Base-by-base conservation (phyloP, 2,113 vertebrate species). In the Bujurquina vittata region DNA sequence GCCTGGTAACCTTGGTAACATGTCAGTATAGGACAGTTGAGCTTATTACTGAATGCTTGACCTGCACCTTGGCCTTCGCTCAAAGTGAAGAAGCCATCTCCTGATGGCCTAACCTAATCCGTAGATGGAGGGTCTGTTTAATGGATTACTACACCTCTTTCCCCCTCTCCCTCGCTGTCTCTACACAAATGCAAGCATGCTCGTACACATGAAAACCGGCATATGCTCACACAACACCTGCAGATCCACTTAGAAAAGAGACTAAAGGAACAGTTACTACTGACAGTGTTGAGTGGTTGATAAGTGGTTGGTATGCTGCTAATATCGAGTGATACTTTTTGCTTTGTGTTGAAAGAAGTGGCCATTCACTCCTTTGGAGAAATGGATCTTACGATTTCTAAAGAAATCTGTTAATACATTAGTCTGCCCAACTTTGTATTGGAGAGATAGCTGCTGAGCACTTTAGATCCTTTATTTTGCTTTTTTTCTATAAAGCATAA, bases 1-100 rank as follows among this genome's bases (percentile, higher is more conserved):
- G 82, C 35, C 74, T 78, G 59, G 91, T 93, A 93, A 94, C 94
- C 94, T 94, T 93, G 92, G 91, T 92, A 90, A 93, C 94, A 85
- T 86, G 89, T 91, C 77, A 86, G 63, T 77, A 78, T 88, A 83
- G 90, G 93, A 94, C 92, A 92, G 89, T 88, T 87, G 85, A 93
- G 93, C 94, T 93, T 95, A 95, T 96, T 94, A 94, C 90, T 92
- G 92, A 95, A 95, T 93, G 94, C 93, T 94, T 95, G 95, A 95
- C 92, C 94, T 86, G 72, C 86, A 88, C 87, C 83, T 90, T 46
- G 43, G 90, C 90, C 90, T 91, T 92, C 90, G 94, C 91, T 94
- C 81, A 91, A 87, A 91, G 86, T 77, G 89, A 90, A 92, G 88
- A 84, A 94, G 94, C 90, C 89, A 95, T 95, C 91, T 93, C 84